Percentiles rank a stretch among this genome's conserved stretches.
phyloP scores from a whole-genome alignment of 2,888 invertebrate genomes.

The Stenichneumon culpator region DNA sequence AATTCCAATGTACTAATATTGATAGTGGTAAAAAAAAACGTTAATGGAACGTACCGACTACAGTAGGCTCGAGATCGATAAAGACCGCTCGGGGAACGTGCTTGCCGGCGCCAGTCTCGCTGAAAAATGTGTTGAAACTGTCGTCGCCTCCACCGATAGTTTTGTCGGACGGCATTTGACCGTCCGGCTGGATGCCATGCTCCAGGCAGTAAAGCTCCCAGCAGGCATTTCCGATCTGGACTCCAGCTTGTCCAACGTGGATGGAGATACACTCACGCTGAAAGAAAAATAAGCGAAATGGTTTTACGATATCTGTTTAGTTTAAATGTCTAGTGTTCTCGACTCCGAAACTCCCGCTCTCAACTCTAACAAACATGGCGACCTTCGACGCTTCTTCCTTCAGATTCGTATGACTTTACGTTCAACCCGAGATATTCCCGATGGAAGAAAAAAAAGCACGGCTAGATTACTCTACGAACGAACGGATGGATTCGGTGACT shows the following conservation, averaged over 20 bases:
- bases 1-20: background rate
- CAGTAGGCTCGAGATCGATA: conserved; percentile 98
- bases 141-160: conserved; percentile 96
- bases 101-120: conserved; percentile 97
- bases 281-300: conserved; percentile 25
- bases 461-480: background rate
- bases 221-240: conserved; percentile 96
- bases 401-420: background rate
- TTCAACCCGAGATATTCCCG: background rate
- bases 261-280: conserved; percentile 93
- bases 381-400: conserved; percentile 13
- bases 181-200: conserved; percentile 97
- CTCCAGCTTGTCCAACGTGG: conserved; percentile 93
- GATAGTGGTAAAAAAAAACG: background rate
- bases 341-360: conserved; percentile 44
- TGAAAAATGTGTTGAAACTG: conserved; percentile 98
- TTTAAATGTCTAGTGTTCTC: background rate
- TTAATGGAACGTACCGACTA: conserved; percentile 88
- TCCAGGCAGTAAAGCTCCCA: conserved; percentile 96
- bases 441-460: background rate
- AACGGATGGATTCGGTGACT: conserved; percentile 32
- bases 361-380: conserved; percentile 47
- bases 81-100: conserved; percentile 98
- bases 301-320: background rate
- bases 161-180: conserved; percentile 97